Evolutionary conservation across 2,113 vertebrate genomes (phyloP).

Genomic region (Corydoras maculifer): DNA sequence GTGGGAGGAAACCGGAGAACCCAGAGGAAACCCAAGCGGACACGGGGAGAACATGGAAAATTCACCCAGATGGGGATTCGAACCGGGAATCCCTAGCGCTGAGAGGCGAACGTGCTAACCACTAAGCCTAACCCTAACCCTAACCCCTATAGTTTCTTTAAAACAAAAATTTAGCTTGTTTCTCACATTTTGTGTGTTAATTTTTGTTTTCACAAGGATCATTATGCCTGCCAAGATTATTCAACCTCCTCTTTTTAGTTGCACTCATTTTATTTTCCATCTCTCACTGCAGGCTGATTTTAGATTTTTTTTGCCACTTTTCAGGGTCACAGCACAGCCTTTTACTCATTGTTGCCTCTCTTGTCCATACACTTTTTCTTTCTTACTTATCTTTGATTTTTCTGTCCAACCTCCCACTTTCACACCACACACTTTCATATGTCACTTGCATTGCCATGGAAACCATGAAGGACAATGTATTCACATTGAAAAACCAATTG

Average conservation of each 20-base stretch:
- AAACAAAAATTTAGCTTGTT: no score
- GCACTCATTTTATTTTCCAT: background rate
- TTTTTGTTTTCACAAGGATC: background rate
- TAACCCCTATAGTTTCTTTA: no score
- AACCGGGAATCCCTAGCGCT: no score
- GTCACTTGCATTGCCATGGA: slow-evolving; percentile 52
- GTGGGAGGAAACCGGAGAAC: no score
- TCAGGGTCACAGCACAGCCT: slow-evolving; percentile 15
- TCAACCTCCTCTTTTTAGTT: background rate
- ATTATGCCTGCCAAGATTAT: background rate
- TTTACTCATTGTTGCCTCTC: background rate
- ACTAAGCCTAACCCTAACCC: no score
- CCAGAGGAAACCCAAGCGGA: no score
- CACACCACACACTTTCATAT: slow-evolving; percentile 17
- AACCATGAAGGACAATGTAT: slow-evolving; percentile 58
- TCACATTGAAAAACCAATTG: background rate
- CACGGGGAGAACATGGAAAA: no score
- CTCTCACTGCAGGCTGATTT: slow-evolving; percentile 7
- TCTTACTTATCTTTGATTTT: background rate
- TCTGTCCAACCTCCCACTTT: slow-evolving; percentile 2
- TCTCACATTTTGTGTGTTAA: background rate
- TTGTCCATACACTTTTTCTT: background rate
- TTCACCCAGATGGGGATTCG: no score
- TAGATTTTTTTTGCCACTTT: slow-evolving; percentile 12
- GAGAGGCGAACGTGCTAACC: no score